Evolutionary conservation across 2,113 vertebrate genomes (phyloP).

Genomic region (Carettochelys insculpta): DNA sequence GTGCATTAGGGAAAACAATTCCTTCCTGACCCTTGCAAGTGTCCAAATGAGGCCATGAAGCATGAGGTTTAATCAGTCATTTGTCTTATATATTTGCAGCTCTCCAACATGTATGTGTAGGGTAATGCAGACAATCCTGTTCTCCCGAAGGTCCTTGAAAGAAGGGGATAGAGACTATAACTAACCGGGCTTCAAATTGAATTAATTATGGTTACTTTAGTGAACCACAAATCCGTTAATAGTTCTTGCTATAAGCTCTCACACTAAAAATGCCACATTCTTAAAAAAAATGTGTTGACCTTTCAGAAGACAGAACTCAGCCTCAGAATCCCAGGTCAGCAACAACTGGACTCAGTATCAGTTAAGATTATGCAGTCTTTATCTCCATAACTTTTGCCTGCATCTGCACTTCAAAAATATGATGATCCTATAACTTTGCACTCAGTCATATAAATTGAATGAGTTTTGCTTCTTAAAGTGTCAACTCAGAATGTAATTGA

Average conservation of each 20-base stretch:
- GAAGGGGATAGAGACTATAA: background rate
- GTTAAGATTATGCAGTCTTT: background rate
- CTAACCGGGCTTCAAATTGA: background rate
- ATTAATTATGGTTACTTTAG: background rate
- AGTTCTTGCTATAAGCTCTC: background rate
- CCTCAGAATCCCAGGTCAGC: constrained; percentile 2
- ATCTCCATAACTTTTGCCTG: background rate
- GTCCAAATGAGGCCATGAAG: background rate
- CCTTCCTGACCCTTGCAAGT: background rate
- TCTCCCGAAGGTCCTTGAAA: background rate
- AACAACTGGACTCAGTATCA: background rate
- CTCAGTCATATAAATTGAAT: background rate
- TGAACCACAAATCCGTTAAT: background rate
- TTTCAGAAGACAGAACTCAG: background rate
- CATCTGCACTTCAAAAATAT: background rate
- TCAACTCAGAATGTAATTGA: background rate
- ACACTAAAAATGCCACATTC: background rate
- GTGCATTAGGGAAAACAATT: background rate
- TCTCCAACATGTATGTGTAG: background rate
- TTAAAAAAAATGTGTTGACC: background rate
- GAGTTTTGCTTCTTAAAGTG: background rate
- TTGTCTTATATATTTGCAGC: too few relatives aligned
- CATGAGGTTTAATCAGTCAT: background rate
- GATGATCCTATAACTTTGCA: background rate
- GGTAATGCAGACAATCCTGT: background rate